phyloP scores from a whole-genome alignment of 2,797 vertebrate species.

The Hipposideros larvatus region DNA sequence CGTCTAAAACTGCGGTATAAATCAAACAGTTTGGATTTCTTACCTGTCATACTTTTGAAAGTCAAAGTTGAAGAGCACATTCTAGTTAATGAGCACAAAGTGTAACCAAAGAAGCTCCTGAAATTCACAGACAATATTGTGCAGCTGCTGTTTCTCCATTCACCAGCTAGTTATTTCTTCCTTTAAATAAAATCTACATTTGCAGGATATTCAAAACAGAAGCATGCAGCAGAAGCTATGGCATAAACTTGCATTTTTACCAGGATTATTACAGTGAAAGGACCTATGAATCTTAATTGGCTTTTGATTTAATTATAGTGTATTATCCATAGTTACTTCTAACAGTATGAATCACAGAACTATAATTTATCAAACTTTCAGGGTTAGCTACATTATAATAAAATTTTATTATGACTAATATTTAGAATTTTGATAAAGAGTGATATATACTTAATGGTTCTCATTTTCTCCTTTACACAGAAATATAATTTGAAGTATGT shows the following conservation, averaged over 20 bases:
- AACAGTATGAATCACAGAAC: background rate
- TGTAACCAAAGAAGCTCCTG: slow-evolving; percentile 40
- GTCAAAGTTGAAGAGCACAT: background rate
- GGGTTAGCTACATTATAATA: slow-evolving; percentile 57
- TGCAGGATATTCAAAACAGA: background rate
- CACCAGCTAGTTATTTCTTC: background rate
- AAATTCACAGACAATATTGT: background rate
- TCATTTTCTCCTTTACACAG: slow-evolving; percentile 42
- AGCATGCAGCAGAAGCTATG: slow-evolving; percentile 27
- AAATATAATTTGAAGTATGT: background rate
- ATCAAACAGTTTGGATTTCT: slow-evolving; percentile 24
- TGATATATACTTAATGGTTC: background rate
- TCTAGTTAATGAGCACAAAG: slow-evolving; percentile 51
- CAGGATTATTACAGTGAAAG: slow-evolving; percentile 68
- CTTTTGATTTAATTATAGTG: slow-evolving; percentile 68
- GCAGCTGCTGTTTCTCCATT: background rate
- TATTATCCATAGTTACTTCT: background rate
- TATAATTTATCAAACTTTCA: slow-evolving; percentile 69
- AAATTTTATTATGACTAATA: slow-evolving; percentile 52
- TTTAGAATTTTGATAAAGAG: slow-evolving; percentile 48
- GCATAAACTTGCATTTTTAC: slow-evolving; percentile 49
- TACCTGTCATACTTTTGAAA: slow-evolving; percentile 28
- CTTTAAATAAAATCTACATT: slow-evolving; percentile 36
- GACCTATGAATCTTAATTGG: slow-evolving; percentile 61
- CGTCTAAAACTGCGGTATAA: background rate